Base-by-base conservation (phyloP, 2,888 invertebrate species). In the Synergus japonicus region DNA sequence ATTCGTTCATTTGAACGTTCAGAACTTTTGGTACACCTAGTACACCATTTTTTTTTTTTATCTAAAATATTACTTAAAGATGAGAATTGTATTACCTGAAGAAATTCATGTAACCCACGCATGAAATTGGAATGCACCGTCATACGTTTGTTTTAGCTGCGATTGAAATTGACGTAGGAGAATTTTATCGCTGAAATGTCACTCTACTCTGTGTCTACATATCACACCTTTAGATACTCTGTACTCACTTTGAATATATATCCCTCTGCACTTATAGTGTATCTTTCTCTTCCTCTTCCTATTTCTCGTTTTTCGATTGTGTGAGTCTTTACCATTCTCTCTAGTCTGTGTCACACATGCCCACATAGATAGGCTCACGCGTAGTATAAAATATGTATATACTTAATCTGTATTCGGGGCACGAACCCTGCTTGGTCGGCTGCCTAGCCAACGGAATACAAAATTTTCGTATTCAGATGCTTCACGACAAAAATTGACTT, bases 391-490 rank as follows among this genome's bases (percentile, higher is more conserved):
- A 90, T 91, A 90, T 69, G 69, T 69, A 69, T 90, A 88, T 88
- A 87, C 88, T 89, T 89, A 88, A 90, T 91, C 88, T 89, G 90
- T 90, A 91, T 90, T 90, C 91, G 89, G 85, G 86, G 85, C 90
- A 90, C 90, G 91, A 88, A 85, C 87, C 85, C 87, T 86, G 88
- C 88, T 87, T 87, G 85, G 87, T 86, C 88, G 87, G 85, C 88
- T 84, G 87, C 87, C 89, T 88, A 88, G 86, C 88, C 88, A 85
- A 78, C 86, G 86, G 91, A 91, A 92, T 92, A 92, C 91, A 91
- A 91, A 92, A 92, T 92, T 91, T 88, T 85, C 87, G 90, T 89
- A 92, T 92, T 92, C 92, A 91, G 90, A 92, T 91, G 91, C 88
- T 88, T 86, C 86, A 87, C 90, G 90, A 92, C 91, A 90, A 90